phyloP scores from a whole-genome alignment of 2,113 vertebrate genomes.

The Asarcornis scutulata region DNA sequence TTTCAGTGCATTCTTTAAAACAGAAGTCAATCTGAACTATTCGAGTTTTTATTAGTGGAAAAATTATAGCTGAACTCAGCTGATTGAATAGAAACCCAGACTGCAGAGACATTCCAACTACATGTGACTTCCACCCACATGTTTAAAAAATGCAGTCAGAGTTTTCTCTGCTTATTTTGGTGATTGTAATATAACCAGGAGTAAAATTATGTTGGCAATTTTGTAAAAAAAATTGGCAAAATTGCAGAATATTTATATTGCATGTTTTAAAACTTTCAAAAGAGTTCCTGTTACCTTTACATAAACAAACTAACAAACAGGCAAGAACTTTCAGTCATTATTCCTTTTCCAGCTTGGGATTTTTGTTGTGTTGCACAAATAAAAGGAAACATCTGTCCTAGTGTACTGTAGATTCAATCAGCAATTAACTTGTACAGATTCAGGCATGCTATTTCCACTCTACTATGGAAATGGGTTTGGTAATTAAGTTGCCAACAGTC shows the following conservation, averaged over 20 bases:
- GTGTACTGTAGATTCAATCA: not conserved
- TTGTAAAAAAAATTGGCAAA: not conserved
- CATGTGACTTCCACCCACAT: not conserved
- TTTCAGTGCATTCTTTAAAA: not conserved
- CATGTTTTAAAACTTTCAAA: not conserved
- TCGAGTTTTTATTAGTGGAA: slow-evolving; percentile 51
- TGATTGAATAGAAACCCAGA: slow-evolving; percentile 12
- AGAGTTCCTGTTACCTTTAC: not conserved
- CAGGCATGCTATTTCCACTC: slow-evolving; percentile 28
- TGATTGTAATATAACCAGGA: not conserved
- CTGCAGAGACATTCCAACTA: not conserved
- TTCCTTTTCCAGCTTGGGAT: not conserved
- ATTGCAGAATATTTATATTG: not conserved
- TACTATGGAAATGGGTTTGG: not conserved
- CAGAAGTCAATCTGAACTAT: slow-evolving; percentile 18
- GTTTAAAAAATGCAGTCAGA: not conserved
- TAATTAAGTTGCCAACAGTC: not conserved
- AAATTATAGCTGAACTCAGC: not conserved
- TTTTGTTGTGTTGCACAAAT: not conserved
- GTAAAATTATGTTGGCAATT: not conserved
- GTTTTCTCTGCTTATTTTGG: not conserved
- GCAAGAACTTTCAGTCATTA: not conserved
- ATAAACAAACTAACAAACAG: not conserved
- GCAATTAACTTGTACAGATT: slow-evolving; percentile 9
- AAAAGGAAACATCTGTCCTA: slow-evolving; percentile 43